Evolutionary conservation across 2,113 vertebrate species (phyloP).

Genomic region (Neogobius melanostomus): DNA sequence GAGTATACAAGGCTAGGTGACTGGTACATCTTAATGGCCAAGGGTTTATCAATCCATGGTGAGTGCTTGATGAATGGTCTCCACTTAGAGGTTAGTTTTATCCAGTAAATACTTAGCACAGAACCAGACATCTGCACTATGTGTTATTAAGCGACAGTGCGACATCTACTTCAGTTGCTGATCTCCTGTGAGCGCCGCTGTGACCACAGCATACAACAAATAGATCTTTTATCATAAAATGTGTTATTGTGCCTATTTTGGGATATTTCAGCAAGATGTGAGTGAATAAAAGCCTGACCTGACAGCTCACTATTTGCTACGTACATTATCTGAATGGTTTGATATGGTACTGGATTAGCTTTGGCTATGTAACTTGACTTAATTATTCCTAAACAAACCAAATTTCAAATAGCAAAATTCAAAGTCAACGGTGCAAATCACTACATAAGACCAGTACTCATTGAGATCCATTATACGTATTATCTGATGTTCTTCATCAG

Average conservation of each 20-base stretch:
- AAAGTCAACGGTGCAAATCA: background rate
- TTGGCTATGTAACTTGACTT: no score
- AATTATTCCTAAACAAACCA: no score
- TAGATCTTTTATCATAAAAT: background rate
- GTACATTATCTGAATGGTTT: no score
- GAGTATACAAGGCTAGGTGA: conserved; percentile 53
- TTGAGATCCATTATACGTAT: background rate
- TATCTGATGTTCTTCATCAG: background rate
- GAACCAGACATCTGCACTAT: conserved; percentile 16
- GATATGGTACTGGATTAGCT: no score
- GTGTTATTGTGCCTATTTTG: background rate
- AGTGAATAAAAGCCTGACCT: no score
- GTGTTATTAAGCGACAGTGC: conserved; percentile 7
- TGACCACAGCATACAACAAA: background rate
- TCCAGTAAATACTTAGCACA: conserved; percentile 34
- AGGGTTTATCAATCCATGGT: conserved; percentile 37
- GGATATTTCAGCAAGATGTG: background rate
- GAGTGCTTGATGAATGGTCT: conserved; percentile 37
- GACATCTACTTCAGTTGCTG: conserved; percentile 4
- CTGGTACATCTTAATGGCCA: conserved; percentile 60
- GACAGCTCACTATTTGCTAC: background rate
- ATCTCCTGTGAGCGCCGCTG: conserved; percentile 1
- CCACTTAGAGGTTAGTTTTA: conserved; percentile 45
- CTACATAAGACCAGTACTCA: background rate
- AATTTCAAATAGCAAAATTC: no score